Evolutionary conservation across 2,113 vertebrate species (phyloP), one percentile per base, ranked within the genome.

Genomic region (Nannospalax galili): DNA sequence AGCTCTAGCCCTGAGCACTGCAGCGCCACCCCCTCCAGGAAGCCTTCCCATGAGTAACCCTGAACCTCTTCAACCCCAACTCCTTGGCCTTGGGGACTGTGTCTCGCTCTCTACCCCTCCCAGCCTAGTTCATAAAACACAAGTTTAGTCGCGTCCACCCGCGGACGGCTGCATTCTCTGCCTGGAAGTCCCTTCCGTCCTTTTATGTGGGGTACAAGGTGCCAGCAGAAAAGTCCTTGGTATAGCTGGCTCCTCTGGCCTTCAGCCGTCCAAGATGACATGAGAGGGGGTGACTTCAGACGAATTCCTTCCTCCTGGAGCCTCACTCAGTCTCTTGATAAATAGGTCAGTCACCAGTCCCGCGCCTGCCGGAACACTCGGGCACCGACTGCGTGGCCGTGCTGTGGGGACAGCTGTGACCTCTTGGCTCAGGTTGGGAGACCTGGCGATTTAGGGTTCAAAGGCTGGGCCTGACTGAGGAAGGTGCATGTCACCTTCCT

Each of bases 311-410:
- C 65, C 42, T 58, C 16, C n/a, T n/a, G 10, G 58, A 62, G 20
- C 67, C 82, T 94, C 79, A 81, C n/a, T n/a, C n/a, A n/a, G 35
- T 90, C 84, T 58, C 62, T 80, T 56, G 85, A 93, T 73, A 94
- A 87, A 48, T 40, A 52, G 65, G 84, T 32, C 48, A 87, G 15
- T 35, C 52, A 30, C 77, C 26, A 1, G 1, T 45, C 42, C 62
- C 28, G 22, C 8, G n/a, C n/a, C n/a, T n/a, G n/a, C n/a, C n/a
- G n/a, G n/a, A n/a, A n/a, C n/a, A n/a, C n/a, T n/a, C n/a, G n/a
- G n/a, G n/a, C n/a, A n/a, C n/a, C n/a, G n/a, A n/a, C n/a, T n/a
- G n/a, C n/a, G n/a, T n/a, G n/a, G n/a, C n/a, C n/a, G n/a, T n/a
- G n/a, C n/a, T n/a, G n/a, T 8, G 65, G 56, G n/a, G 74, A 22